Evolutionary conservation across 2,113 vertebrate genomes (phyloP).

Genomic region (Ictidomys tridecemlineatus): DNA sequence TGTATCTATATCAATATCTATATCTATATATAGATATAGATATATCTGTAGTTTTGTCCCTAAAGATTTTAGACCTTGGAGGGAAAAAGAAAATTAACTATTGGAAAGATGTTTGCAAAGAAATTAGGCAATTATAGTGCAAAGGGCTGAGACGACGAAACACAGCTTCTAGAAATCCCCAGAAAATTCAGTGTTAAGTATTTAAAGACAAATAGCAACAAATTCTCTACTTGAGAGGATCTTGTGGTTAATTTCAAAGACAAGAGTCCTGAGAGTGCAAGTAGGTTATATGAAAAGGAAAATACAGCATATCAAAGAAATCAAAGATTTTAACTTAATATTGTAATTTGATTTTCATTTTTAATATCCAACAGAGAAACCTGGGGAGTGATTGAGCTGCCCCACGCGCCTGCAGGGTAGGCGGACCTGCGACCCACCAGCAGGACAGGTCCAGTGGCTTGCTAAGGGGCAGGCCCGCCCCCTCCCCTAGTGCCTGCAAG

Average conservation of each 20-base stretch:
- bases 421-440: no score
- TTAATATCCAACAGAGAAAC: not conserved
- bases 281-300: not conserved
- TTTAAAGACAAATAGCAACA: not conserved
- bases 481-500: no score
- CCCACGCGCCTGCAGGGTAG: no score
- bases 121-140: not conserved
- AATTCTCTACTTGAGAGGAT: not conserved
- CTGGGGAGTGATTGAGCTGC: no score
- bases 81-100: not conserved
- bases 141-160: not conserved
- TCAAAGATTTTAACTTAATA: not conserved
- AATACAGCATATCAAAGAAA: not conserved
- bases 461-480: no score
- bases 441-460: no score
- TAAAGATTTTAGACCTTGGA: not conserved
- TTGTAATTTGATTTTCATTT: not conserved
- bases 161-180: not conserved
- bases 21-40: no score
- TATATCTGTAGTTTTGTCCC: not conserved
- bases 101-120: not conserved
- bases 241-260: slow-evolving; percentile 4
- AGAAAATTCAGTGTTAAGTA: not conserved
- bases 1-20: no score
- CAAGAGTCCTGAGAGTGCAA: not conserved